phyloP scores from a whole-genome alignment of 2,113 vertebrate species.

The Sorex fumeus region DNA sequence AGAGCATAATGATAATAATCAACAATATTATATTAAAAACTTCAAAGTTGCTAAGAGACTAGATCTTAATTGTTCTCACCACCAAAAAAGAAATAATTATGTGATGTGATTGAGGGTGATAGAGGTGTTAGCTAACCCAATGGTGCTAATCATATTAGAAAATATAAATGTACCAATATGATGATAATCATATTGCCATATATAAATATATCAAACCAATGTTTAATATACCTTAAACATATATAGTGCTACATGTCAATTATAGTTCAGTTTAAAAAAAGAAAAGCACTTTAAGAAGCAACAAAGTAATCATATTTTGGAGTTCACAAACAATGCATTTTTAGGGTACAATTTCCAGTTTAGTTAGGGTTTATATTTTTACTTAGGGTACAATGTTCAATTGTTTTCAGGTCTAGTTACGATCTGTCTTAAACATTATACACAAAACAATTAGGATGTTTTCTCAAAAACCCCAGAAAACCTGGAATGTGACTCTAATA shows the following conservation, averaged over 20 bases:
- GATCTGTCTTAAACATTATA: neutral
- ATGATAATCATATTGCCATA: rapidly evolving
- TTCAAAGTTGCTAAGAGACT: neutral
- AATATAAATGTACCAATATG: neutral
- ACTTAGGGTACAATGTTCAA: neutral
- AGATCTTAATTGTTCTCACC: neutral
- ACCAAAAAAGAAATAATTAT: neutral
- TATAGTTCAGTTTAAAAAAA: neutral
- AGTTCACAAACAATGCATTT: neutral
- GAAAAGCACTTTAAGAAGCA: conserved; percentile 18
- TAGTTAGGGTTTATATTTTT: neutral
- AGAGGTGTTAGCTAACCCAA: neutral
- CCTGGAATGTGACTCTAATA: neutral
- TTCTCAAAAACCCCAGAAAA: conserved; percentile 3
- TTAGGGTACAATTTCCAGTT: neutral
- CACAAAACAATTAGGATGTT: neutral
- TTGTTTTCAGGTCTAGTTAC: neutral
- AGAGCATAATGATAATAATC: neutral
- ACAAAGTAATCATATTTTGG: neutral
- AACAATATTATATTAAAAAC: neutral
- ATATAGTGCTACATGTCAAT: neutral
- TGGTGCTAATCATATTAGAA: neutral
- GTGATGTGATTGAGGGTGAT: neutral
- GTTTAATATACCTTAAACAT: neutral
- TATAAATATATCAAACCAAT: neutral